phyloP scores from a whole-genome alignment of 30 jellyfish, hydroid and myxozoan genomes.

The Cassiopea xamachana region DNA sequence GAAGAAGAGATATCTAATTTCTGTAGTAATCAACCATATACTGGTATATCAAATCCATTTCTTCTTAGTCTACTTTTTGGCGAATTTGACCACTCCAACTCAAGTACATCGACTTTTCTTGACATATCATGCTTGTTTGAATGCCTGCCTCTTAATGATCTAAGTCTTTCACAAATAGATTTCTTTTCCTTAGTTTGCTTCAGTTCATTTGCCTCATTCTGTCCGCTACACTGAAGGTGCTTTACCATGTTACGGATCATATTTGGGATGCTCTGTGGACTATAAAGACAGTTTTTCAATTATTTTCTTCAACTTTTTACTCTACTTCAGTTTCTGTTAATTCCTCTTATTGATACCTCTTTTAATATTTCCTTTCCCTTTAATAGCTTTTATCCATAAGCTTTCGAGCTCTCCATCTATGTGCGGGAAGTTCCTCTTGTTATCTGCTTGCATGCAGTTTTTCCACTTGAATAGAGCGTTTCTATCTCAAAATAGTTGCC shows the following conservation, averaged over 20 bases:
- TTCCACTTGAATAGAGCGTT: too few relatives aligned
- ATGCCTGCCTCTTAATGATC: background rate
- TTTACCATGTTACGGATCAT: slow-evolving; percentile 26
- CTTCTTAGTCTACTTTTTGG: slow-evolving; percentile 67
- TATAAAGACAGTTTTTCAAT: background rate
- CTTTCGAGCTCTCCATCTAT: background rate
- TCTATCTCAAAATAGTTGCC: background rate
- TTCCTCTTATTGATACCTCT: background rate
- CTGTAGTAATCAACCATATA: slow-evolving; percentile 21
- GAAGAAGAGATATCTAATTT: background rate
- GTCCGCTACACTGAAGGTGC: slow-evolving; percentile 26
- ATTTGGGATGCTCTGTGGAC: background rate
- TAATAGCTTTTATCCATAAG: background rate
- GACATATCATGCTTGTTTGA: background rate
- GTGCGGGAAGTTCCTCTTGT: too few relatives aligned
- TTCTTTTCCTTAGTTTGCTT: background rate
- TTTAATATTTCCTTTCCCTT: background rate
- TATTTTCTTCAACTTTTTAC: background rate
- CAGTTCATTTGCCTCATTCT: background rate
- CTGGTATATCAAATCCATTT: slow-evolving; percentile 66
- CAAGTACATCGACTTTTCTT: slow-evolving; percentile 30
- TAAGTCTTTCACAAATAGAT: slow-evolving; percentile 1
- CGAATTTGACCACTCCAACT: slow-evolving; percentile 65
- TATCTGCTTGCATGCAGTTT: too few relatives aligned
- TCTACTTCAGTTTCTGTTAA: background rate